A percentile compares a stretch with the other conserved stretches of the same genome.
These are phyloP conservation scores for Nannobrachium achirus DNA, from an alignment of 2,113 vertebrate genomes.

Conservation along the genomic window DNA sequence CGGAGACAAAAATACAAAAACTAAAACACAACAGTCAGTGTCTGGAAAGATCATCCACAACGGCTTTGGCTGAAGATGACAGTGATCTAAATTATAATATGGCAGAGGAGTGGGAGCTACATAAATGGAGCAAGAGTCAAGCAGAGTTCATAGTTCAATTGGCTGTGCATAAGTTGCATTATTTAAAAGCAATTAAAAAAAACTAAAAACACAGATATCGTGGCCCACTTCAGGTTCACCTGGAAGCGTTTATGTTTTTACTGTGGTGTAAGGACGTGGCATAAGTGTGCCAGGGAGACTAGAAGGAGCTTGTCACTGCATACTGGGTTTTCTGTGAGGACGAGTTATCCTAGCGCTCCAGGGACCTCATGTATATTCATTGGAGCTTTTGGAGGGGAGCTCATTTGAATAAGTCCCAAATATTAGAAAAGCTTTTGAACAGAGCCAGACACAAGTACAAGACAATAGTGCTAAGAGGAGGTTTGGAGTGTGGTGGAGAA, in stretches of 20 bases:
- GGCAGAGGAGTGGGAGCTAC: conserved; percentile 4
- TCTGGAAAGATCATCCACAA: conserved; percentile 29
- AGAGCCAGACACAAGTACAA: conserved; percentile 10
- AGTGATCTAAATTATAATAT: conserved; percentile 33
- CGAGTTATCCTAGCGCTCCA: conserved; percentile 8
- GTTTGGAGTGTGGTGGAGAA: neutral
- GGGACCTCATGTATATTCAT: conserved; percentile 34
- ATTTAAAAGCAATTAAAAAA: conserved; percentile 4
- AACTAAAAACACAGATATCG: neutral
- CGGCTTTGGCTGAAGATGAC: conserved; percentile 30
- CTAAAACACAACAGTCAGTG: conserved; percentile 17
- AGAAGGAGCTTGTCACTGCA: neutral
- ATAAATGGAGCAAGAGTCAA: conserved; percentile 21
- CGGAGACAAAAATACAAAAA: neutral
- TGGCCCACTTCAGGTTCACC: conserved; percentile 7
- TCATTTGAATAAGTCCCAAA: conserved; percentile 30
- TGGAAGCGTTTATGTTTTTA: neutral
- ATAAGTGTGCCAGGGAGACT: neutral
- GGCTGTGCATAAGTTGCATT: neutral
- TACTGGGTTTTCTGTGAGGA: conserved; percentile 1
- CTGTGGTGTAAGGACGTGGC: neutral
- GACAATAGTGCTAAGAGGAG: neutral
- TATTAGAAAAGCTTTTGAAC: conserved; percentile 14
- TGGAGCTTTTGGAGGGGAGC: conserved; percentile 6
- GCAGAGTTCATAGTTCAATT: neutral